Percentiles rank a stretch among this genome's conserved stretches.
Conservation (phyloP, 2,888 invertebrate genomes). For the Macrosoma leucophasiata region DNA sequence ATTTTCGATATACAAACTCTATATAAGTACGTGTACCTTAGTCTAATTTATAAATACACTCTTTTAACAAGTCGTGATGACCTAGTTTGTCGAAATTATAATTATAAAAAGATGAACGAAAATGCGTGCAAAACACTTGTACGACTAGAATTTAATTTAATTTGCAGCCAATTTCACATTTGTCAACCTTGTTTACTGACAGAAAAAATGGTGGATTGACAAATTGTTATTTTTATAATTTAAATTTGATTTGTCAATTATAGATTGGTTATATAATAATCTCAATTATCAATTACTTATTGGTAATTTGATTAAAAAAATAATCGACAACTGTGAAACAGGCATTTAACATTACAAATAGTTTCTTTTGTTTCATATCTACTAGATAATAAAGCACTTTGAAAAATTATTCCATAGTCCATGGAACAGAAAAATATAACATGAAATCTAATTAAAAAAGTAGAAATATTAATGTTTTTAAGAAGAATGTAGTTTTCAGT, state of each 20-base stretch:
- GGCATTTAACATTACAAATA: slow-evolving; percentile 71
- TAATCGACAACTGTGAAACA: too few relatives aligned
- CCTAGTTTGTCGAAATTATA: slow-evolving; percentile 32
- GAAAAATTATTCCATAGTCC: slow-evolving; percentile 60
- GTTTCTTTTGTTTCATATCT: slow-evolving; percentile 63
- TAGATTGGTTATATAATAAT: too few relatives aligned
- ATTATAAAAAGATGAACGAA: slow-evolving; percentile 28
- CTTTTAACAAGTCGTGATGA: slow-evolving; percentile 61
- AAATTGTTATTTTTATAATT: too few relatives aligned
- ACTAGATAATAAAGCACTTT: slow-evolving; percentile 76
- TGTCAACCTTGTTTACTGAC: too few relatives aligned
- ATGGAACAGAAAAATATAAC: too few relatives aligned
- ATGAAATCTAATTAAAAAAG: too few relatives aligned
- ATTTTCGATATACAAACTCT: slow-evolving; percentile 65
- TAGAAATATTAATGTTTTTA: too few relatives aligned
- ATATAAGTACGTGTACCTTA: slow-evolving; percentile 55
- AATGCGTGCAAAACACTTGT: slow-evolving; percentile 64
- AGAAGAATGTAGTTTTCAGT: too few relatives aligned
- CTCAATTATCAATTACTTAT: too few relatives aligned
- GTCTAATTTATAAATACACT: slow-evolving; percentile 54
- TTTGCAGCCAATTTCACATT: too few relatives aligned
- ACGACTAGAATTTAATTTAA: slow-evolving; percentile 59
- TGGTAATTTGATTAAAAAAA: too few relatives aligned
- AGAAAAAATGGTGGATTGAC: neutral
- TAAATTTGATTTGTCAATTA: too few relatives aligned